Percentiles rank a stretch among this genome's conserved stretches.
Evolutionary conservation across 1,140 invertebrate species (phyloP).

Genomic region (Trachelipus rathkii): DNA sequence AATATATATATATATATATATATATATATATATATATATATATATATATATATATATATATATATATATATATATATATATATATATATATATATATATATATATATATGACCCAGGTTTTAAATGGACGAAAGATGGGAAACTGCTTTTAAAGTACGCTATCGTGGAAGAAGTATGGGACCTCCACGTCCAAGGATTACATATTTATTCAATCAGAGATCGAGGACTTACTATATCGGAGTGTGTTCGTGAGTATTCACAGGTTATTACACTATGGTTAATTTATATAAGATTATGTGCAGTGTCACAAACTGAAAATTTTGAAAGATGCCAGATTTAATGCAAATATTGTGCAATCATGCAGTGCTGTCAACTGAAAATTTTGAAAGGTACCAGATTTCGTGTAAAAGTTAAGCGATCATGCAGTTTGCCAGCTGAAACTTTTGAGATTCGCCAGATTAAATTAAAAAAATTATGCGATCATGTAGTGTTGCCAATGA

Average conservation of each 20-base stretch:
- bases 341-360: no score
- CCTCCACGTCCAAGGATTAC: constrained; percentile 20
- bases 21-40: neutral
- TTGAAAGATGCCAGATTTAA: no score
- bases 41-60: no score
- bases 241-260: neutral
- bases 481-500: no score
- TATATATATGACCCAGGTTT: constrained; percentile 16
- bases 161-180: constrained; percentile 43
- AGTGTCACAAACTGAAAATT: no score
- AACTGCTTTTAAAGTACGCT: constrained; percentile 13
- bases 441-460: no score
- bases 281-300: neutral
- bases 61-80: constrained; percentile 1
- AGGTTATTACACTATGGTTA: neutral
- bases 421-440: no score
- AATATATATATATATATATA: neutral
- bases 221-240: constrained; percentile 36
- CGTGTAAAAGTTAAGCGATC: no score
- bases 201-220: constrained; percentile 38
- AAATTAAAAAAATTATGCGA: no score
- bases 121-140: constrained; percentile 21
- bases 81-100: constrained; percentile 16
- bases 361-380: no score
- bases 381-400: no score